Percentiles rank a stretch among this genome's conserved stretches.
These are phyloP conservation scores for Phania funesta DNA, from an alignment of 2,888 invertebrate genomes.

Conservation along the genomic window DNA sequence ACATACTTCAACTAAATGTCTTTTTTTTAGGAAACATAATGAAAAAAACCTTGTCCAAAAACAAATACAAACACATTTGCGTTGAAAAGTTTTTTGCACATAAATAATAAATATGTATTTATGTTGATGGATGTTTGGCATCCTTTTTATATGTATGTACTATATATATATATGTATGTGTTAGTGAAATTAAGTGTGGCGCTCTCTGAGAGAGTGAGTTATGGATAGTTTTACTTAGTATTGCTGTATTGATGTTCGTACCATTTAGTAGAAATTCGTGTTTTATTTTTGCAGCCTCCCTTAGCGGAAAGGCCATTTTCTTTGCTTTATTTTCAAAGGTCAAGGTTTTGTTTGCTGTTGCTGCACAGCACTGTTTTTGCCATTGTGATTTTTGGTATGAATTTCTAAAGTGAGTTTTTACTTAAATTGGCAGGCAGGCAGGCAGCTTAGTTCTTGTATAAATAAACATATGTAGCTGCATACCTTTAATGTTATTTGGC, in stretches of 20 bases:
- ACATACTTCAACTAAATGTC: no score
- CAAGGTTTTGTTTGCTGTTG: conserved; percentile 52
- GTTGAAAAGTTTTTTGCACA: neutral
- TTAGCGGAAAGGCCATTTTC: conserved; percentile 52
- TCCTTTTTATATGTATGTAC: neutral
- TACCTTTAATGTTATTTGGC: conserved; percentile 14
- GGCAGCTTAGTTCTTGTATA: neutral
- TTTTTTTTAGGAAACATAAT: no score
- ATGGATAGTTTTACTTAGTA: conserved; percentile 9
- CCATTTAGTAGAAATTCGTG: conserved; percentile 1
- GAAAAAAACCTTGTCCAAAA: neutral
- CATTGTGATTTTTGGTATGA: conserved; percentile 14
- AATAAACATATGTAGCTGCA: neutral
- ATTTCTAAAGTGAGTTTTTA: conserved; percentile 56
- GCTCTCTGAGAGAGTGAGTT: conserved; percentile 10
- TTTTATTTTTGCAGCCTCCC: conserved; percentile 41
- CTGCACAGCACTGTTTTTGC: conserved; percentile 4
- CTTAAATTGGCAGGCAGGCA: conserved; percentile 51
- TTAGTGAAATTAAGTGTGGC: neutral
- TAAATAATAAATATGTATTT: neutral
- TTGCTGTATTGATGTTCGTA: conserved; percentile 29
- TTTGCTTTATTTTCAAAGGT: conserved; percentile 58
- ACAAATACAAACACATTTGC: neutral
- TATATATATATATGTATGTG: neutral
- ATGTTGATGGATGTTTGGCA: neutral